Percentiles rank a stretch among this genome's conserved stretches.
Conservation (phyloP, 2,113 vertebrate genomes). For the Nibea albiflora region DNA sequence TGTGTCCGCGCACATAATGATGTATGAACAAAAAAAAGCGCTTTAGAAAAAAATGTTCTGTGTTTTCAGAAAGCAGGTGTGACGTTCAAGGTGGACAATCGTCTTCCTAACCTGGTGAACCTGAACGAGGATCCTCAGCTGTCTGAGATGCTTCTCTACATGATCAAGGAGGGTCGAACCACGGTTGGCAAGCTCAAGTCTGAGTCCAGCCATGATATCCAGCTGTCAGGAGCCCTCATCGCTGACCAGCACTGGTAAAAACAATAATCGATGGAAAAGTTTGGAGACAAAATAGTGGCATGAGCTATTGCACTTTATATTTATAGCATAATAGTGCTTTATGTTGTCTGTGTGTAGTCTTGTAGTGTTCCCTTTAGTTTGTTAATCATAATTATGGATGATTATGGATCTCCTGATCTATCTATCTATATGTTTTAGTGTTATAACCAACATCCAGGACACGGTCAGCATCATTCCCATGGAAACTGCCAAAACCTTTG, state of each 20-base stretch:
- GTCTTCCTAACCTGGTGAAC: slow-evolving; percentile 94
- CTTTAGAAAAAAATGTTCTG: background rate
- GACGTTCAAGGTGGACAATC: slow-evolving; percentile 94
- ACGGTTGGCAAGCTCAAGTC: slow-evolving; percentile 90
- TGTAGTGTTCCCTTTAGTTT: background rate
- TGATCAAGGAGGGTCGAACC: slow-evolving; percentile 94
- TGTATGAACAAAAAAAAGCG: background rate
- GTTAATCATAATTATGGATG: too few relatives aligned
- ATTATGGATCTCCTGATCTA: background rate
- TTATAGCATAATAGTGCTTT: background rate
- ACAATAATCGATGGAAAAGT: background rate
- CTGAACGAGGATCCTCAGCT: slow-evolving; percentile 97
- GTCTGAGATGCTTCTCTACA: slow-evolving; percentile 96
- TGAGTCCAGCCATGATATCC: slow-evolving; percentile 89
- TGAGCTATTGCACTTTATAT: background rate
- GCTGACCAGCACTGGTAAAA: slow-evolving; percentile 94
- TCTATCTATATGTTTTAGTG: slow-evolving; percentile 76
- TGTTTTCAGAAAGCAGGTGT: slow-evolving; percentile 90
- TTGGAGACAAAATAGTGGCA: background rate
- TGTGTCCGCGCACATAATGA: background rate
- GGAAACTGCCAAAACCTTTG: slow-evolving; percentile 89
- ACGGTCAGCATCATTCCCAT: slow-evolving; percentile 88
- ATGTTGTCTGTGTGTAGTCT: background rate
- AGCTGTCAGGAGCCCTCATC: slow-evolving; percentile 93
- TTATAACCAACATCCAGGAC: slow-evolving; percentile 86